Conservation (phyloP, 2,888 invertebrate genomes). For the Nymphalis polychloros region DNA sequence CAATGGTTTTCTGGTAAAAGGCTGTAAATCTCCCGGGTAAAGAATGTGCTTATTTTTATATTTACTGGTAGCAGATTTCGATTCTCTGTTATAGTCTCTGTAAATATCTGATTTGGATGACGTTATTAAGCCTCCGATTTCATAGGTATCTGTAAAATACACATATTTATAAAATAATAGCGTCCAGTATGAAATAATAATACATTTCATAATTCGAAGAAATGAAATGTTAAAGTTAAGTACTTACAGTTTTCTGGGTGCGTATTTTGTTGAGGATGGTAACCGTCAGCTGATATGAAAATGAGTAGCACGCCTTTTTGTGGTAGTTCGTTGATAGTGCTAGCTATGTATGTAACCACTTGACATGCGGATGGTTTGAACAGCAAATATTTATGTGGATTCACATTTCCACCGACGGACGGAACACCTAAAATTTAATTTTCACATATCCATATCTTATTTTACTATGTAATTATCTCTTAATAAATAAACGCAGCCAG, state of each 20-base stretch:
- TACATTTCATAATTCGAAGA: not conserved
- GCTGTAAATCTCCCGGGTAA: conserved; percentile 96
- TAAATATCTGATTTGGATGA: conserved; percentile 91
- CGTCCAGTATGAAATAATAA: not conserved
- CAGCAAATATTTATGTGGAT: conserved; percentile 97
- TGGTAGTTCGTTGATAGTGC: conserved; percentile 95
- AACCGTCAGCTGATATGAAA: conserved; percentile 96
- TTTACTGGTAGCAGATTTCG: conserved; percentile 37
- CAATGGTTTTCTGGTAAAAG: conserved; percentile 95
- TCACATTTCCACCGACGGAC: conserved; percentile 57
- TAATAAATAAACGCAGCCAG: not conserved
- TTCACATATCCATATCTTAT: not conserved
- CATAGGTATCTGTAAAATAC: conserved; percentile 87
- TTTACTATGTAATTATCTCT: not conserved
- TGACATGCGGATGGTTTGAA: conserved; percentile 97
- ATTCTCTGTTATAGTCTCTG: conserved; percentile 41
- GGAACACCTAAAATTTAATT: conserved; percentile 38
- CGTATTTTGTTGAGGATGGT: conserved; percentile 88
- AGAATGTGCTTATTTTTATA: conserved; percentile 88
- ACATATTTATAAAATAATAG: not conserved
- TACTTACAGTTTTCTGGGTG: conserved; percentile 93
- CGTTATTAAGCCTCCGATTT: conserved; percentile 94
- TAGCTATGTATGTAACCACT: conserved; percentile 94
- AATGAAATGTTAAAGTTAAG: not conserved
- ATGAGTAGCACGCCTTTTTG: conserved; percentile 94